Evolutionary conservation across 2,888 invertebrate species (phyloP).

Genomic region (Nowickia ferox): DNA sequence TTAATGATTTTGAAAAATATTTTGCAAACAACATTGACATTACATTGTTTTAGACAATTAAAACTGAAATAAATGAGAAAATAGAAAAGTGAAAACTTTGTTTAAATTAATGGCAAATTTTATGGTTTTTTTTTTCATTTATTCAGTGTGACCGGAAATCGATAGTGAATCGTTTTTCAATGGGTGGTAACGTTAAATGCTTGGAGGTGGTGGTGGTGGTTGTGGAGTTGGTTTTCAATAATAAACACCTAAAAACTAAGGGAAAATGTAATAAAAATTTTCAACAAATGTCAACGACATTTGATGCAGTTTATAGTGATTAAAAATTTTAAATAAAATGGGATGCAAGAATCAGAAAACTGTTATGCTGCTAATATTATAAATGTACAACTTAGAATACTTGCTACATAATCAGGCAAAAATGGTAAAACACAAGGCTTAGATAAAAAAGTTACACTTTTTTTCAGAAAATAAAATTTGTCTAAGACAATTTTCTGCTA

Average conservation of each 20-base stretch:
- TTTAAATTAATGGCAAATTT: conserved; percentile 41
- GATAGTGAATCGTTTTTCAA: conserved; percentile 16
- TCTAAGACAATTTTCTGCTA: too few relatives aligned
- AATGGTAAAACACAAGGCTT: too few relatives aligned
- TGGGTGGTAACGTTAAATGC: conserved; percentile 5
- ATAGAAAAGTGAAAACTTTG: conserved; percentile 29
- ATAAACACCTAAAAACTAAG: conserved; percentile 5
- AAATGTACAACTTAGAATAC: too few relatives aligned
- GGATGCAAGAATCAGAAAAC: too few relatives aligned
- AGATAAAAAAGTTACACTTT: too few relatives aligned
- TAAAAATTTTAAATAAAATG: background rate
- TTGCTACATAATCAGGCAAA: too few relatives aligned
- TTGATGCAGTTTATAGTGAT: conserved; percentile 11
- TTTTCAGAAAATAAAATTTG: too few relatives aligned
- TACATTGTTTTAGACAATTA: conserved; percentile 32
- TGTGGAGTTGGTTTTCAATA: conserved; percentile 18
- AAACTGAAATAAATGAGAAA: conserved; percentile 13
- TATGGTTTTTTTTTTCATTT: conserved; percentile 28
- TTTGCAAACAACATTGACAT: conserved; percentile 38
- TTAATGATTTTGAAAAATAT: conserved; percentile 39
- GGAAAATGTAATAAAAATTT: background rate
- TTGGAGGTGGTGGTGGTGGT: background rate
- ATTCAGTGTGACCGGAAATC: conserved; percentile 36
- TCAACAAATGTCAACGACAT: conserved; percentile 3
- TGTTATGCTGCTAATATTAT: too few relatives aligned